These are phyloP conservation scores for Sebastes reedi DNA, from an alignment of 2,797 vertebrate species.

Conservation along the genomic window DNA sequence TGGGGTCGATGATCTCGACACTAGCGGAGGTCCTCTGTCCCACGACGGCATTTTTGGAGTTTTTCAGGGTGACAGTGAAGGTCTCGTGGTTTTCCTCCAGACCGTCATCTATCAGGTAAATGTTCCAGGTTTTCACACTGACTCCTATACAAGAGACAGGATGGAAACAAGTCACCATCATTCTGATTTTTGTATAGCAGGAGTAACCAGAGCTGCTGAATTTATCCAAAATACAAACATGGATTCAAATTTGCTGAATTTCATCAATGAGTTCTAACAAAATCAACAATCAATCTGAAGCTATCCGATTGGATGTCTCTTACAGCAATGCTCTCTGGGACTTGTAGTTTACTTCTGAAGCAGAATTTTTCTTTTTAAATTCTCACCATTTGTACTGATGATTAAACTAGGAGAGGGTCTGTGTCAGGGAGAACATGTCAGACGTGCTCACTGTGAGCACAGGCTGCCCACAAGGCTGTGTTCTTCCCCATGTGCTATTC, in stretches of 20 bases:
- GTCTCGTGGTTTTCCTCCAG: constrained; percentile 84
- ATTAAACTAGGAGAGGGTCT: neutral
- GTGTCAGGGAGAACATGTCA: too few relatives aligned
- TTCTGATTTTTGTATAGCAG: neutral
- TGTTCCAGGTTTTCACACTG: constrained; percentile 79
- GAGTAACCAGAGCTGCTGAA: neutral
- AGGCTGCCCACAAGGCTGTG: too few relatives aligned
- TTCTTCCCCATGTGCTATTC: too few relatives aligned
- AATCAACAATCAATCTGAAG: neutral
- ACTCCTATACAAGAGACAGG: constrained; percentile 74
- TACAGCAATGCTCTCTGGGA: neutral
- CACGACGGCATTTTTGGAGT: constrained; percentile 76
- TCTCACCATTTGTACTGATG: neutral
- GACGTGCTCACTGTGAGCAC: too few relatives aligned
- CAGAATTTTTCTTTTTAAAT: neutral
- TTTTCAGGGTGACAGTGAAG: constrained; percentile 73
- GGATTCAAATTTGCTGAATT: neutral
- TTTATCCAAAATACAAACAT: neutral
- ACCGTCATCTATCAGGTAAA: constrained; percentile 79
- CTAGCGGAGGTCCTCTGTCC: constrained; percentile 72
- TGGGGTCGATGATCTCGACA: constrained; percentile 77
- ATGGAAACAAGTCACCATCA: neutral
- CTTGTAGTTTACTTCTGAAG: neutral
- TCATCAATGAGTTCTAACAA: neutral
- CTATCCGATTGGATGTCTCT: neutral